Evolutionary conservation across 2,888 invertebrate species (phyloP).

Genomic region (Macropis europaea): DNA sequence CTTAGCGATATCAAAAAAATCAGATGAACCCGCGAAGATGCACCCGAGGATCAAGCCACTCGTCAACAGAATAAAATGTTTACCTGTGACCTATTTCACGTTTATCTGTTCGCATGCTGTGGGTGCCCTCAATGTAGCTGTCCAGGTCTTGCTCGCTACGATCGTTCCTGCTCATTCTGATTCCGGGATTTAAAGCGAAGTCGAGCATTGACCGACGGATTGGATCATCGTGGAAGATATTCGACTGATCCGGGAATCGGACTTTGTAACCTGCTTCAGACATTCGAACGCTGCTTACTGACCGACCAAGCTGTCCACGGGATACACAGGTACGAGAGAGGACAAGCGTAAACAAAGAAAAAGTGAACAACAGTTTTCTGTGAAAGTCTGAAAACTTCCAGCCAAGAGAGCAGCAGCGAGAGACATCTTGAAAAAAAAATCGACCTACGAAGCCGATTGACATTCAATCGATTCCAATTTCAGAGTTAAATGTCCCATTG

Average conservation of each 20-base stretch:
- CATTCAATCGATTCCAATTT: not conserved
- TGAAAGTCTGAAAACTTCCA: too few species aligned
- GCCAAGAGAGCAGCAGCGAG: too few species aligned
- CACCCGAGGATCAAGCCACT: too few species aligned
- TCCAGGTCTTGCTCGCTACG: conserved; percentile 74
- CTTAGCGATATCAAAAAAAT: too few species aligned
- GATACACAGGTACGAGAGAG: not conserved
- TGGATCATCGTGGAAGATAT: conserved; percentile 53
- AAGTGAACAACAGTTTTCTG: too few species aligned
- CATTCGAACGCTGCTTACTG: conserved; percentile 26
- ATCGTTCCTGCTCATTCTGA: conserved; percentile 66
- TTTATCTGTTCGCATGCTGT: conserved; percentile 70
- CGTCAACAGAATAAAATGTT: conserved; percentile 18
- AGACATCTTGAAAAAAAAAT: not conserved
- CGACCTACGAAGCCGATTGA: not conserved
- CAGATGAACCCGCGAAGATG: too few species aligned
- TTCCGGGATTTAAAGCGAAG: conserved; percentile 22
- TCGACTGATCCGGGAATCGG: conserved; percentile 56
- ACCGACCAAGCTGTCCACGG: not conserved
- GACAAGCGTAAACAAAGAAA: not conserved
- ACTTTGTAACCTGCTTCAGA: conserved; percentile 56
- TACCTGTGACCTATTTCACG: conserved; percentile 78
- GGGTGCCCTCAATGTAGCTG: conserved; percentile 71
- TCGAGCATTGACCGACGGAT: conserved; percentile 56
- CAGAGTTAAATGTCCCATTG: not conserved